These are phyloP conservation scores for Sebastolobus alascanus DNA, from an alignment of 2,797 vertebrate genomes.

Conservation along the genomic window DNA sequence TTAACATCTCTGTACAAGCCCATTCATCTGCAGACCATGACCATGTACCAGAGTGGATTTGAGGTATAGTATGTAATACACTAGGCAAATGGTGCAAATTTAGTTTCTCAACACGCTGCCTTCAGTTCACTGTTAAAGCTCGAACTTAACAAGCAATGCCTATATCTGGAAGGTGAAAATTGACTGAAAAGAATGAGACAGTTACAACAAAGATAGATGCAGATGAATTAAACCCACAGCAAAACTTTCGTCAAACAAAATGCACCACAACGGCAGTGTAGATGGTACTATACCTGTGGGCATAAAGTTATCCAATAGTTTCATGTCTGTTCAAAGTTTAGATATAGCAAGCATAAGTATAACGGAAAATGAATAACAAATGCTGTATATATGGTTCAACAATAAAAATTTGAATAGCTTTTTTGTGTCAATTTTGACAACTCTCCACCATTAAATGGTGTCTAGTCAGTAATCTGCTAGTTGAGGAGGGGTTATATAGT, in stretches of 20 bases:
- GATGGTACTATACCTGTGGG: not conserved
- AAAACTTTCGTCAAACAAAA: not conserved
- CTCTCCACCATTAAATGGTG: not conserved
- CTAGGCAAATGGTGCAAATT: not conserved
- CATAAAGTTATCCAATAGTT: not conserved
- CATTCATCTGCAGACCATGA: not conserved
- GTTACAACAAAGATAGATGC: not conserved
- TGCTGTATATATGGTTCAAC: not conserved
- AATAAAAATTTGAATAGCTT: not conserved
- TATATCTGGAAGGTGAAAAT: constrained; percentile 5
- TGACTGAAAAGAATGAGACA: not conserved
- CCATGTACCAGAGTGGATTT: not conserved
- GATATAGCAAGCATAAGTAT: not conserved
- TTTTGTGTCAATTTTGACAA: not conserved
- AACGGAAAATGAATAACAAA: not conserved
- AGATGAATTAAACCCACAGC: not conserved
- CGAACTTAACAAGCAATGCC: constrained; percentile 13
- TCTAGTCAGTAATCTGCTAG: not conserved
- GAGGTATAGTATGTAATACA: not conserved
- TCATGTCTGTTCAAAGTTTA: not conserved
- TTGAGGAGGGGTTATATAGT: not conserved
- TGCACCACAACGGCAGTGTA: not conserved
- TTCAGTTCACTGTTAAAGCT: constrained; percentile 8
- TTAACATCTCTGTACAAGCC: not conserved
- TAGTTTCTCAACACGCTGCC: constrained; percentile 2